A percentile compares a stretch with the other conserved stretches of the same genome.
phyloP scores from a whole-genome alignment of 2,797 vertebrate species.

The Spinus olivaceus region DNA sequence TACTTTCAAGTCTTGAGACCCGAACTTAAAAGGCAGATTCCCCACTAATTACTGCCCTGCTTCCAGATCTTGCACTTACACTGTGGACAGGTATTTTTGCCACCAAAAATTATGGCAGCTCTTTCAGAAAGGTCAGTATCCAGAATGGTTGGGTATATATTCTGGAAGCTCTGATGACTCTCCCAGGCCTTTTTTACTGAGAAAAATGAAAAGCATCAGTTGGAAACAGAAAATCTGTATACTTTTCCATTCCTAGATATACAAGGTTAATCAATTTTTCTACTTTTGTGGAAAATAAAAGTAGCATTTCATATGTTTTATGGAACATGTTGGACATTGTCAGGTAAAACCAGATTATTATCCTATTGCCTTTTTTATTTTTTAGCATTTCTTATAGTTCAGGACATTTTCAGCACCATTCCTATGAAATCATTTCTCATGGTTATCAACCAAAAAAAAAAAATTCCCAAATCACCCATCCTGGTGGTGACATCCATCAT shows the following conservation, averaged over 20 bases:
- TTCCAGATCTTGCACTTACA: slow-evolving; percentile 17
- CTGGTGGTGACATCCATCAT: neutral
- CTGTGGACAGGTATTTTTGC: slow-evolving; percentile 6
- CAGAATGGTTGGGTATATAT: neutral
- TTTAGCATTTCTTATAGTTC: neutral
- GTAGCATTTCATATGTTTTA: neutral
- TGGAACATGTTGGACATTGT: neutral
- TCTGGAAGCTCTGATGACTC: slow-evolving; percentile 15
- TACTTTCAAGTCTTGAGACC: slow-evolving; percentile 1
- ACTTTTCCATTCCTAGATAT: neutral
- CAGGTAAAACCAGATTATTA: neutral
- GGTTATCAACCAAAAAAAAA: neutral
- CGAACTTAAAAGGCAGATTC: neutral
- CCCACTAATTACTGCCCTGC: neutral
- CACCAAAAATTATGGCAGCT: neutral
- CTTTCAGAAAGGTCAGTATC: neutral
- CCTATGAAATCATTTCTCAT: neutral
- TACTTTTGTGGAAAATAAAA: neutral
- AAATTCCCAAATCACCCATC: neutral
- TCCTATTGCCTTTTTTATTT: neutral
- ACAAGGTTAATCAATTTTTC: neutral
- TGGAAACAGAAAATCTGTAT: neutral
- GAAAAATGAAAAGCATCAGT: neutral
- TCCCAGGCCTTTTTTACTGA: neutral
- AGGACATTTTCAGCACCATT: neutral